Conservation (phyloP, 1,140 invertebrate genomes). For the Arion vulgaris region DNA sequence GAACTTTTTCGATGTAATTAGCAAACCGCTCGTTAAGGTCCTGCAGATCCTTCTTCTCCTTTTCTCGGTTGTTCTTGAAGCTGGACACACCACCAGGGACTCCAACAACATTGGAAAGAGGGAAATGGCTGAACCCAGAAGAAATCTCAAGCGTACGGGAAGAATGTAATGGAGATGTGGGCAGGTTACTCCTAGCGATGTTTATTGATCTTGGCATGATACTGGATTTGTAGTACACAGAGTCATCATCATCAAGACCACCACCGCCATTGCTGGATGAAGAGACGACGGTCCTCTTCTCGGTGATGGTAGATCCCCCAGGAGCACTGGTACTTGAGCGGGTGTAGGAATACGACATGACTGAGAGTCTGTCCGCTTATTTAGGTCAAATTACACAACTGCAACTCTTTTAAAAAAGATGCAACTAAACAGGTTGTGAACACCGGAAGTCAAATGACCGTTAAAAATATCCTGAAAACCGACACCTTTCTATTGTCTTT, state of each 20-base stretch:
- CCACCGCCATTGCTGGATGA: conserved; percentile 39
- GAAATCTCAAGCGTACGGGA: conserved; percentile 44
- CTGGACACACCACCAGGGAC: conserved; percentile 62
- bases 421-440: no score
- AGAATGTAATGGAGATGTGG: conserved; percentile 37
- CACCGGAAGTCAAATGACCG: no score
- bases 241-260: conserved; percentile 32
- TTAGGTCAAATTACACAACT: no score
- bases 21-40: conserved; percentile 75
- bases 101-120: conserved; percentile 22
- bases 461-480: no score
- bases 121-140: conserved; percentile 31
- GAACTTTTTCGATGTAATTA: conserved; percentile 75
- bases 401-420: no score
- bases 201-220: conserved; percentile 39
- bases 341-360: conserved; percentile 20
- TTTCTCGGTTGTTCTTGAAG: conserved; percentile 70
- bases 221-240: conserved; percentile 56
- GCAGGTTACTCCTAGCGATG: conserved; percentile 20
- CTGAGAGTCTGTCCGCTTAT: no score
- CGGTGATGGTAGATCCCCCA: conserved; percentile 45
- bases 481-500: no score
- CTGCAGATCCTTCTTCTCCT: conserved; percentile 74
- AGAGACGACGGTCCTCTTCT: conserved; percentile 63
- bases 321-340: conserved; percentile 21